phyloP scores from a whole-genome alignment of 2,113 vertebrate genomes.

The Catagonus wagneri region DNA sequence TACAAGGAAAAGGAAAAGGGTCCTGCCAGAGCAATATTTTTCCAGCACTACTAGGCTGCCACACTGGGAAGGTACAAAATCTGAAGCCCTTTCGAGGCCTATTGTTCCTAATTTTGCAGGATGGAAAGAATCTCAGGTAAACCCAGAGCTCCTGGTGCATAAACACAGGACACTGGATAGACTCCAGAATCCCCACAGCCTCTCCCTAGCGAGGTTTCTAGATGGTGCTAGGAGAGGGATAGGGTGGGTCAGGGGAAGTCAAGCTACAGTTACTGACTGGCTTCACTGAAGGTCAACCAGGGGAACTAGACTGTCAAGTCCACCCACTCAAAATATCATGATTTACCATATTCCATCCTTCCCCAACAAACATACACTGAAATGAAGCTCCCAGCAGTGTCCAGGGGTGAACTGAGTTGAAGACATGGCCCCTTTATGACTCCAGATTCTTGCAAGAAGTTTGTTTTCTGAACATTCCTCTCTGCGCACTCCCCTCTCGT shows the following conservation, averaged over 20 bases:
- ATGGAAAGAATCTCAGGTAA: background rate
- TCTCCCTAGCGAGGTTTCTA: background rate
- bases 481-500: constrained; percentile 10
- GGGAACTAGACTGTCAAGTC: background rate
- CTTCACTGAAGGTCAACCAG: background rate
- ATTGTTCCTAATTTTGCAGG: background rate
- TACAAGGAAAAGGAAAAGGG: background rate
- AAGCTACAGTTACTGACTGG: background rate
- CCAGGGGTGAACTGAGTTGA: background rate
- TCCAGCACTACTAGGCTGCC: background rate
- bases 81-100: background rate
- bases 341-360: background rate
- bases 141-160: background rate
- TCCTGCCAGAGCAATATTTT: background rate
- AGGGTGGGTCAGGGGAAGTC: background rate
- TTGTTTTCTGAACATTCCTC: constrained; percentile 70
- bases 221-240: background rate
- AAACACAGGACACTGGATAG: background rate
- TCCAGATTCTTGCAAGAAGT: constrained; percentile 55
- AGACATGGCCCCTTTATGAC: background rate
- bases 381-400: background rate
- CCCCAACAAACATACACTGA: background rate
- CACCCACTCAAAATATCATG: background rate
- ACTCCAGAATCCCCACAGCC: background rate
- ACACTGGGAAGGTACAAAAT: background rate